These are phyloP conservation scores for Monopis laevigella DNA, from an alignment of 2,888 invertebrate genomes.

Conservation along the genomic window DNA sequence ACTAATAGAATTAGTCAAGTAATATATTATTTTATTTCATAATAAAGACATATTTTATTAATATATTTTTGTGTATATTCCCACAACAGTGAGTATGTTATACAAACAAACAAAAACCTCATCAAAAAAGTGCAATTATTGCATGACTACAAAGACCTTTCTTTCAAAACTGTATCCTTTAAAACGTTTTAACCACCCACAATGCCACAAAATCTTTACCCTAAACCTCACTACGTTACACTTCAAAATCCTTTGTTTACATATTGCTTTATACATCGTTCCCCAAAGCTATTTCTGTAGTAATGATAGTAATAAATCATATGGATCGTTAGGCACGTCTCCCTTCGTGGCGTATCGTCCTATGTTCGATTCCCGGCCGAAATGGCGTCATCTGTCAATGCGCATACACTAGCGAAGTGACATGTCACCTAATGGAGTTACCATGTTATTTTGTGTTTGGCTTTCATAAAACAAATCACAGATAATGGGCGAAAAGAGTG, in stretches of 20 bases:
- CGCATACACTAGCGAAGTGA: slow-evolving; percentile 48
- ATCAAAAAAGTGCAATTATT: slow-evolving; percentile 43
- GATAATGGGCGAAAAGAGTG: slow-evolving; percentile 5
- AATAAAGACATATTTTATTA: too few relatives aligned
- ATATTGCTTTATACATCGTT: not conserved
- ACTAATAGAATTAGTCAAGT: too few relatives aligned
- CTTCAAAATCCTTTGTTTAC: slow-evolving; percentile 15
- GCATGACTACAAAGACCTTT: slow-evolving; percentile 33
- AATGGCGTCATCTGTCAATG: slow-evolving; percentile 68
- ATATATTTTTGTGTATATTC: too few relatives aligned
- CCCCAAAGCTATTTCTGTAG: slow-evolving; percentile 18
- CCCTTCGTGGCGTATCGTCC: slow-evolving; percentile 36
- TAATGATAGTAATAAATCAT: slow-evolving; percentile 68
- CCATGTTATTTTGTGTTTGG: slow-evolving; percentile 35
- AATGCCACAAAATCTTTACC: slow-evolving; percentile 16
- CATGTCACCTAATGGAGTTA: slow-evolving; percentile 60
- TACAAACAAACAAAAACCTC: too few relatives aligned
- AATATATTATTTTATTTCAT: too few relatives aligned
- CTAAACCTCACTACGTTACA: slow-evolving; percentile 17
- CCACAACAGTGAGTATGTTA: too few relatives aligned
- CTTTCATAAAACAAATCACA: slow-evolving; percentile 9
- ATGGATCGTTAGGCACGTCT: slow-evolving; percentile 60
- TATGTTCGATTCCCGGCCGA: slow-evolving; percentile 60
- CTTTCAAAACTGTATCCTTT: slow-evolving; percentile 19
- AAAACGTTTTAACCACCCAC: slow-evolving; percentile 20